phyloP scores from a whole-genome alignment of 2,797 vertebrate species.

The Helostoma temminkii region DNA sequence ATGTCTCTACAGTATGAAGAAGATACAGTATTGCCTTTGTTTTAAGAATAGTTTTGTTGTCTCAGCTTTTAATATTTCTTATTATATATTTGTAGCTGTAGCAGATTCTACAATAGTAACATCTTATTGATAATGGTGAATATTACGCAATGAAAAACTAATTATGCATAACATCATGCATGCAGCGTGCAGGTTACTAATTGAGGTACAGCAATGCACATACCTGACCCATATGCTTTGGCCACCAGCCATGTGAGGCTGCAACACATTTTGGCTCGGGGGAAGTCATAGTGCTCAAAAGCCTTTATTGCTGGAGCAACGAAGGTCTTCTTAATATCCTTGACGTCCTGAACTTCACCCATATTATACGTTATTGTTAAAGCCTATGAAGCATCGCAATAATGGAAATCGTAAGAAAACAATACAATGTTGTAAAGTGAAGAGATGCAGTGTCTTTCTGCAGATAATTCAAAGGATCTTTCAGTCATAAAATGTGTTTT shows the following conservation, averaged over 20 bases:
- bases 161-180: background rate
- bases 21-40: too few relatives aligned
- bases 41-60: background rate
- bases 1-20: background rate
- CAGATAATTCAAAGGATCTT: constrained; percentile 9
- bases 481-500: constrained; percentile 28
- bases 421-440: constrained; percentile 30
- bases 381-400: constrained; percentile 78
- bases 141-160: background rate
- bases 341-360: constrained; percentile 91
- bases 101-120: too few relatives aligned
- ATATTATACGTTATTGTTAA: constrained; percentile 76
- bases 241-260: constrained; percentile 96
- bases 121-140: background rate
- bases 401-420: constrained; percentile 67
- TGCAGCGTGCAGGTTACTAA: constrained; percentile 17
- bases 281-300: constrained; percentile 97
- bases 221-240: constrained; percentile 98
- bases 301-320: constrained; percentile 93
- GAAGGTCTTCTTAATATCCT: constrained; percentile 89
- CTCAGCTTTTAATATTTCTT: background rate
- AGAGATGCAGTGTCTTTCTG: constrained; percentile 7
- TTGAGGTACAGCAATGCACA: constrained; percentile 66
- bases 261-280: constrained; percentile 94
- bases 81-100: background rate